Evolutionary conservation across 2,113 vertebrate species (phyloP), one percentile per base, ranked within the genome.

Genomic region (Pseudorhombus dupliciocellatus): DNA sequence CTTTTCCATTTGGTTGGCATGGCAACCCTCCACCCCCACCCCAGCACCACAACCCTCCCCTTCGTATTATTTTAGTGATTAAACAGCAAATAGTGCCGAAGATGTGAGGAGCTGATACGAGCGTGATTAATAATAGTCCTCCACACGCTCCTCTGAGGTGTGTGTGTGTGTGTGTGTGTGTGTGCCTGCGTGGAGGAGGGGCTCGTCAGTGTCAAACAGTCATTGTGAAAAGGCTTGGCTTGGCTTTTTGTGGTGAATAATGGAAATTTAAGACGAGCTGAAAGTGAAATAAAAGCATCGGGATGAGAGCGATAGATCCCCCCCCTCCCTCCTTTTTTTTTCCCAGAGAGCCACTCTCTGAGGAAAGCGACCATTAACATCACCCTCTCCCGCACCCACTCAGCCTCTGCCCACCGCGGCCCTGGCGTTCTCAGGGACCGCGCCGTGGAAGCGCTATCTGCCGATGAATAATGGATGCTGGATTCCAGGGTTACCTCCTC

Each of bases 41-140:
- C 69, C n/a, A 14, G 34, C 79, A 59, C 89, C 69, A 42, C 46
- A 51, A 16, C 83, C 91, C 84, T 78, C 85, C 86, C 81, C 84
- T 69, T 66, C 75, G 81, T 92, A 93, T 92, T 92, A 93, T 94
- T 94, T 94, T 92, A 93, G 90, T 91, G 93, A 95, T 94, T 93
- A 94, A 94, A 93, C 87, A 91, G 92, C 91, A 93, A 93, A 92
- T 93, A 92, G 87, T 72, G 50, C 59, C 40, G 46, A 81, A 91
- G 92, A 94, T 92, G 87, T 84, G 75, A 91, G 84, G 73, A 76
- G 61, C 66, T 70, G 88, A 91, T 89, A 92, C 5, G 63, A 46
- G 73, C 44, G 80, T 92, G 92, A 94, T 94, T 93, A 94, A 94
- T 91, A 92, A 92, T 89, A 85, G 86, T 88, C 81, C 86, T 85